Base-by-base conservation (phyloP, 2,113 vertebrate species). In the Sinocyclocheilus anophthalmus region DNA sequence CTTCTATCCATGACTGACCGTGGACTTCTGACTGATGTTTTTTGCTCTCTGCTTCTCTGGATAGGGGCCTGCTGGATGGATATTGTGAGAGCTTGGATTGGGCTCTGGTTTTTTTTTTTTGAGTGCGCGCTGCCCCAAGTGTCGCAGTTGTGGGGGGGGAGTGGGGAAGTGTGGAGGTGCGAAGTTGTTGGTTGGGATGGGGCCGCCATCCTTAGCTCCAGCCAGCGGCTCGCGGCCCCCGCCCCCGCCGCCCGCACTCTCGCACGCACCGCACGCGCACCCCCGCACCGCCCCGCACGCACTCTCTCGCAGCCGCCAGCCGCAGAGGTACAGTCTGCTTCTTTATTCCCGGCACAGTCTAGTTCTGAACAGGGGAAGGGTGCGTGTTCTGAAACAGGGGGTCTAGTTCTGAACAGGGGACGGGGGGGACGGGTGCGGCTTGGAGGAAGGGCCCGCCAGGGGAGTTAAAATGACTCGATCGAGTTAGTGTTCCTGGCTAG, bases 191-290 rank as follows among this genome's bases (percentile, higher is more conserved):
- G n/a, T n/a, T n/a, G n/a, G n/a, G n/a, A n/a, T n/a, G n/a, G 97
- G 96, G 96, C 94, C 96, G 97, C 97, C 97, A 97, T 97, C 96
- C 96, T 98, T 97, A 96, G 97, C 97, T 96, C 97, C 96, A 95
- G 33, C 48, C 39, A 9, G 80, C 80, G 45, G 96, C 96, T 96
- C 97, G 96, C 96, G 95, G 95, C 95, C n/a, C n/a, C n/a, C n/a
- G n/a, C n/a, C n/a, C n/a, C n/a, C n/a, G n/a, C n/a, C n/a, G n/a
- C n/a, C n/a, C n/a, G n/a, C n/a, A n/a, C n/a, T n/a, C n/a, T n/a
- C n/a, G n/a, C n/a, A n/a, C n/a, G n/a, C n/a, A n/a, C n/a, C n/a
- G n/a, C n/a, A n/a, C n/a, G n/a, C n/a, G n/a, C n/a, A n/a, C n/a
- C n/a, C n/a, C n/a, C n/a, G n/a, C n/a, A n/a, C n/a, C n/a, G n/a